phyloP scores from a whole-genome alignment of 1,140 invertebrate genomes.

The Bombus soroeensis region DNA sequence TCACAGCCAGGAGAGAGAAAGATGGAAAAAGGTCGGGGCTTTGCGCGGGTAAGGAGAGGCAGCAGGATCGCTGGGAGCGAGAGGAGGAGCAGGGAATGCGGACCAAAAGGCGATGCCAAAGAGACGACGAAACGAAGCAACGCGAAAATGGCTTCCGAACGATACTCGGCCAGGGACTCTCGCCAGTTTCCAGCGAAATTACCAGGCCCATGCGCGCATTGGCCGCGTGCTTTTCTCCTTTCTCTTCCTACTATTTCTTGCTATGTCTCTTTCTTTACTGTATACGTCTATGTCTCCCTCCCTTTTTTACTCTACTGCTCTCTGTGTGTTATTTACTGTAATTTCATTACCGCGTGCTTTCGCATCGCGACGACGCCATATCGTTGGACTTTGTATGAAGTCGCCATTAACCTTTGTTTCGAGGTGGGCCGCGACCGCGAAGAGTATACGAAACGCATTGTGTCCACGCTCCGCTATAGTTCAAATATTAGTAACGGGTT shows the following conservation, averaged over 20 bases:
- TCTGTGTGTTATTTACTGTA: constrained; percentile 62
- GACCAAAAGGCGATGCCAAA: constrained; percentile 68
- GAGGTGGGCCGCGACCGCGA: background rate
- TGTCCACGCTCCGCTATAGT: background rate
- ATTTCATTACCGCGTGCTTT: constrained; percentile 63
- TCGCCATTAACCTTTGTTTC: constrained; percentile 66
- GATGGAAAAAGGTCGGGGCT: constrained; percentile 46
- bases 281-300: constrained; percentile 6
- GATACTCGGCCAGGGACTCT: constrained; percentile 61
- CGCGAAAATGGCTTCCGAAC: constrained; percentile 70
- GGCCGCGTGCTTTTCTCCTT: constrained; percentile 29
- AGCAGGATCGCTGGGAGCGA: constrained; percentile 23
- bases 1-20: constrained; percentile 29
- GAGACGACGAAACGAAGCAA: constrained; percentile 68
- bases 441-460: background rate
- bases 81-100: background rate
- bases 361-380: constrained; percentile 27
- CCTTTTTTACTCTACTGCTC: background rate
- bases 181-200: constrained; percentile 68
- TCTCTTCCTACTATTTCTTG: background rate
- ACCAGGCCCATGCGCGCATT: constrained; percentile 47
- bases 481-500: constrained; percentile 54
- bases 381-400: constrained; percentile 47
- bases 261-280: background rate
- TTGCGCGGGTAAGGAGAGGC: constrained; percentile 41